Evolutionary conservation across 2,113 vertebrate species (phyloP).

Genomic region (Upupa epops): DNA sequence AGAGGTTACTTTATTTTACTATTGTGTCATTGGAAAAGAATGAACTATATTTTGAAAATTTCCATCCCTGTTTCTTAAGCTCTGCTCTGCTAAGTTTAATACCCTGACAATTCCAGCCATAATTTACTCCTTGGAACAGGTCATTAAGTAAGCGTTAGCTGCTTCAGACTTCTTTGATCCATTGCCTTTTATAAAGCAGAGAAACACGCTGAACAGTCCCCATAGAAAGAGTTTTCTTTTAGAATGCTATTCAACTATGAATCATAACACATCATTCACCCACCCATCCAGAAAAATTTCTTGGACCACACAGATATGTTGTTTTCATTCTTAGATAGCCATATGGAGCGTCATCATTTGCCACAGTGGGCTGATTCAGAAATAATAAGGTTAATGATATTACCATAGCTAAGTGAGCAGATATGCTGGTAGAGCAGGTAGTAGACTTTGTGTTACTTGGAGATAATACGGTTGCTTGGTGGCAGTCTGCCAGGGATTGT

Average conservation of each 20-base stretch:
- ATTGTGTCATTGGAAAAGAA: slow-evolving; percentile 60
- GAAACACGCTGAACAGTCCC: slow-evolving; percentile 40
- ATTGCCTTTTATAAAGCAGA: slow-evolving; percentile 54
- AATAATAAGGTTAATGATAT: slow-evolving; percentile 58
- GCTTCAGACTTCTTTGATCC: slow-evolving; percentile 49
- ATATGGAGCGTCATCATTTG: slow-evolving; percentile 31
- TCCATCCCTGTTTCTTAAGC: slow-evolving; percentile 44
- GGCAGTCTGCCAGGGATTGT: neutral
- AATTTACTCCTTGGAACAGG: slow-evolving; percentile 68
- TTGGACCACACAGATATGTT: neutral
- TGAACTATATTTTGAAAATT: slow-evolving; percentile 59
- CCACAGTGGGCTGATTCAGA: slow-evolving; percentile 22
- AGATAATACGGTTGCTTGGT: neutral
- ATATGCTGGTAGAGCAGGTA: neutral
- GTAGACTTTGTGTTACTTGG: neutral
- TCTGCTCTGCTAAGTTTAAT: slow-evolving; percentile 64
- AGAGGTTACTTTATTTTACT: slow-evolving; percentile 69
- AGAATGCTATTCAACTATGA: slow-evolving; percentile 53
- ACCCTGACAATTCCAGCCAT: slow-evolving; percentile 50
- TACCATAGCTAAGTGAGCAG: slow-evolving; percentile 26
- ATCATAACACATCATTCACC: slow-evolving; percentile 38
- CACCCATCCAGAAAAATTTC: slow-evolving; percentile 25
- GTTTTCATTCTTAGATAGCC: slow-evolving; percentile 28
- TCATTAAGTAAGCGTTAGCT: slow-evolving; percentile 53
- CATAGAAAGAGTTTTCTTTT: slow-evolving; percentile 26